A percentile compares a stretch with the other conserved stretches of the same genome.
Conservation (phyloP, 2,113 vertebrate genomes). For the Meleagris gallopavo region DNA sequence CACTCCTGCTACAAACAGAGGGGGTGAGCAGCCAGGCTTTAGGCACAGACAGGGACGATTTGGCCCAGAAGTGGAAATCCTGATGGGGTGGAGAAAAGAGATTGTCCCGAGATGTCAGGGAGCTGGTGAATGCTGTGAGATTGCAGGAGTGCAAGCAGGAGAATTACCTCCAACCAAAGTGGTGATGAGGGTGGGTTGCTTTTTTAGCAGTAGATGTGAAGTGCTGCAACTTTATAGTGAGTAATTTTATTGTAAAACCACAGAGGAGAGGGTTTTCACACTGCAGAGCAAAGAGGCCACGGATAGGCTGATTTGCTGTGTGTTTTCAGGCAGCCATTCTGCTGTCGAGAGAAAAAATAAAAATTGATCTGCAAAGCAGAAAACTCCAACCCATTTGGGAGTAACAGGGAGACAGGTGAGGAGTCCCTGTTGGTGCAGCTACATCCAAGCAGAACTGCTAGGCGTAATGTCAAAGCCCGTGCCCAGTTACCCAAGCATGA, state of each 20-base stretch:
- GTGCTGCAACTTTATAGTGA: not conserved
- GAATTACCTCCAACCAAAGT: not conserved
- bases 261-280: not conserved
- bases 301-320: not conserved
- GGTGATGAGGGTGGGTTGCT: not conserved
- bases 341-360: not conserved
- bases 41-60: not conserved
- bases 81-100: not conserved
- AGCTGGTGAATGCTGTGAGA: rapidly evolving
- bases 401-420: not conserved
- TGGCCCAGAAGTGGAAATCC: not conserved
- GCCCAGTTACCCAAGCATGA: slow-evolving; percentile 21
- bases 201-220: not conserved
- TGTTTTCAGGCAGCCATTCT: not conserved
- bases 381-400: not conserved
- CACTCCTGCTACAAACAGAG: not conserved
- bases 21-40: not conserved
- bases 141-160: not conserved
- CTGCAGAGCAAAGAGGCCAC: not conserved
- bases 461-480: not conserved
- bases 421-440: not conserved
- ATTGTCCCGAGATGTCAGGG: not conserved
- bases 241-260: not conserved
- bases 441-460: not conserved
- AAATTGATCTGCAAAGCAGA: not conserved